Evolutionary conservation across 2,113 vertebrate species (phyloP).

Genomic region (Sturnus vulgaris): DNA sequence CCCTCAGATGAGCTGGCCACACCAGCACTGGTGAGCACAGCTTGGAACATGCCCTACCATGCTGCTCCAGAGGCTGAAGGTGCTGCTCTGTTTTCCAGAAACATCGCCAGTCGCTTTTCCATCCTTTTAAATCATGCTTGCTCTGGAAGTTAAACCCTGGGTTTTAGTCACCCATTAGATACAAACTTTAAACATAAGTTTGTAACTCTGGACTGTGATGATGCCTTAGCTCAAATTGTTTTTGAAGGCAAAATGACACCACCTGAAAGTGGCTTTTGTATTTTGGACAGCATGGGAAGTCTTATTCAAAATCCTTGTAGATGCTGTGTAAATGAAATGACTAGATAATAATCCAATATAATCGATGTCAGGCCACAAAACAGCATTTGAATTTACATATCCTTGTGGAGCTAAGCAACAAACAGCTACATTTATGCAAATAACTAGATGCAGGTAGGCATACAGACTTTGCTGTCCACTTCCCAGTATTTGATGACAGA

Average conservation of each 20-base stretch:
- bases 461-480: not conserved
- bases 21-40: not conserved
- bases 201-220: rapidly evolving
- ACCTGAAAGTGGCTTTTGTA: not conserved
- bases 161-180: not conserved
- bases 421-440: not conserved
- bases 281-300: not conserved
- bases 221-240: not conserved
- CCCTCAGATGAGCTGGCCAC: not conserved
- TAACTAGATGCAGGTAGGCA: not conserved
- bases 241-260: not conserved
- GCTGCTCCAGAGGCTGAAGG: not conserved
- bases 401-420: not conserved
- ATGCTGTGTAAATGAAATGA: not conserved
- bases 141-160: not conserved
- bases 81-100: not conserved
- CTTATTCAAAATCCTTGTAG: not conserved
- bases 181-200: not conserved
- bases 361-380: not conserved
- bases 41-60: rapidly evolving
- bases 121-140: rapidly evolving
- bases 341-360: not conserved
- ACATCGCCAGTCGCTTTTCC: not conserved
- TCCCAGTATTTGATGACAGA: not conserved
- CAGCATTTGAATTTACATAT: not conserved